Evolutionary conservation across 1,140 invertebrate genomes (phyloP).

Genomic region (Gonatopus flavifemur): DNA sequence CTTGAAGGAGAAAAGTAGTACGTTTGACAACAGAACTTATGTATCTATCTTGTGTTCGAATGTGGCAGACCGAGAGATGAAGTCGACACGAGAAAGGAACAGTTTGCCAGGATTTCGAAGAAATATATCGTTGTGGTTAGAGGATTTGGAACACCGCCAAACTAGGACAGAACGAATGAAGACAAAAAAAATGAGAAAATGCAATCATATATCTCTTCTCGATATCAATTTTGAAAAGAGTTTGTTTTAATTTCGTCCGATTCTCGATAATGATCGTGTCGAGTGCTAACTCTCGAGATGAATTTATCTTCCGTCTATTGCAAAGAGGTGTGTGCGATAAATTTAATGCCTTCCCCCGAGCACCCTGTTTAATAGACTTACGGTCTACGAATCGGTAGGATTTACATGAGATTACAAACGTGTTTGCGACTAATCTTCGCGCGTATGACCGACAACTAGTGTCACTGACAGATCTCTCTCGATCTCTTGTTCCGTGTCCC

Average conservation of each 20-base stretch:
- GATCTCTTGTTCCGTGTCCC: conserved; percentile 7
- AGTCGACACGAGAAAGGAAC: background rate
- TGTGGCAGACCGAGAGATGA: background rate
- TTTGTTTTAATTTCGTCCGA: too few relatives aligned
- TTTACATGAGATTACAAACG: conserved; percentile 38
- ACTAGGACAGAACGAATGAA: too few relatives aligned
- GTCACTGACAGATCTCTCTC: conserved; percentile 7
- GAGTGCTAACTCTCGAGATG: conserved; percentile 9
- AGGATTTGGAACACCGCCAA: conserved; percentile 31
- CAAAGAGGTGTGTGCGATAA: conserved; percentile 25
- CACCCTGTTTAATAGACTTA: conserved; percentile 36
- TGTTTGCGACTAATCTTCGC: conserved; percentile 36
- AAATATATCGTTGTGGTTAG: conserved; percentile 1
- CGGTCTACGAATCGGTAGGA: conserved; percentile 35
- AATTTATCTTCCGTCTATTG: conserved; percentile 32
- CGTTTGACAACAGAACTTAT: conserved; percentile 7
- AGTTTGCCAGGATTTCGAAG: background rate
- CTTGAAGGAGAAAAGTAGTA: conserved; percentile 9
- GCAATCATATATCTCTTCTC: conserved; percentile 32
- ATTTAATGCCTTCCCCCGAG: conserved; percentile 34
- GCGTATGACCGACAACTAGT: conserved; percentile 24
- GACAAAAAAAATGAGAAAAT: too few relatives aligned
- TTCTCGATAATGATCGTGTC: too few relatives aligned
- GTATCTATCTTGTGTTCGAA: background rate
- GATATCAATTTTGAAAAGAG: conserved; percentile 30